phyloP scores from a whole-genome alignment of 1,140 invertebrate genomes.

The Drosophila kohkoa region DNA sequence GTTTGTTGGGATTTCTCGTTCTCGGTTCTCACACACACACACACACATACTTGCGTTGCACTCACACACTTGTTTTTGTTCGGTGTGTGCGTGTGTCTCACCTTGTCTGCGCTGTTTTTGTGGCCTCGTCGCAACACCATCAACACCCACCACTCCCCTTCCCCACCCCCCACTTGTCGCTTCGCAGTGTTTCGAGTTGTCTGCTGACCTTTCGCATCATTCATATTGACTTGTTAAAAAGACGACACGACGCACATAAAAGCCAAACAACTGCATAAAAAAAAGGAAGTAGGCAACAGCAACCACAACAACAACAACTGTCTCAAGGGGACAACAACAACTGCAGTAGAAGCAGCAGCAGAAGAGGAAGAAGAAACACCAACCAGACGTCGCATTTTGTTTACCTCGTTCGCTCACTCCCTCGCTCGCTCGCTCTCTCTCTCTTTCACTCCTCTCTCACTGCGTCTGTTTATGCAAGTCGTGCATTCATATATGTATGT shows the following conservation, averaged over 20 bases:
- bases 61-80: no score
- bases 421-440: constrained; percentile 23
- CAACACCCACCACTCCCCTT: constrained; percentile 1
- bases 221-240: constrained; percentile 79
- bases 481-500: constrained; percentile 52
- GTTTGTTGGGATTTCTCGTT: constrained; percentile 37
- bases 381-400: constrained; percentile 45
- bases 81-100: constrained; percentile 23
- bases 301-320: constrained; percentile 31
- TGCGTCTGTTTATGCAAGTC: constrained; percentile 66
- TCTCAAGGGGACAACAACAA: constrained; percentile 41
- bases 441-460: constrained; percentile 24
- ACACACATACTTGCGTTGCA: constrained; percentile 22
- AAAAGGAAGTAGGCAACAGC: constrained; percentile 61
- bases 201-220: constrained; percentile 78
- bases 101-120: constrained; percentile 43
- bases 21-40: constrained; percentile 9
- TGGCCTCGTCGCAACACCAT: constrained; percentile 38
- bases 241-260: constrained; percentile 47
- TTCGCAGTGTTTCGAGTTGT: constrained; percentile 46
- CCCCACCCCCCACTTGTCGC: constrained; percentile 56
- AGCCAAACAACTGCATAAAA: constrained; percentile 40
- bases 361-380: constrained; percentile 17
- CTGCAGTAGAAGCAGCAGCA: no score
- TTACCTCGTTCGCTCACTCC: constrained; percentile 11